Percentiles rank a stretch among this genome's conserved stretches.
phyloP scores from a whole-genome alignment of 2,888 invertebrate genomes.

The Hypolimnas misippus region DNA sequence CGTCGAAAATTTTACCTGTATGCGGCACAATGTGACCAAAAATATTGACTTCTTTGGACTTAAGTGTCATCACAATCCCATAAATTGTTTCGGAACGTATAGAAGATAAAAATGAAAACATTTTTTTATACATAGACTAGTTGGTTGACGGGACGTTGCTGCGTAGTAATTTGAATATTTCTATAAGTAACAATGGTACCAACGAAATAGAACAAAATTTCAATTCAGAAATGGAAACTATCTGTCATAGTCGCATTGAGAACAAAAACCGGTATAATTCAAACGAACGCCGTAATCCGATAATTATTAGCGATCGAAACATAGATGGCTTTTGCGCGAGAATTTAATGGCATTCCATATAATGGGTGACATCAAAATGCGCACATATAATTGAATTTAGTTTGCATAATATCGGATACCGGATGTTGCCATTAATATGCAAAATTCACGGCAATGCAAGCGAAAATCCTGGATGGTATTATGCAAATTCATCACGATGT shows the following conservation, averaged over 20 bases:
- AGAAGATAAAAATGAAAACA: no score
- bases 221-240: no score
- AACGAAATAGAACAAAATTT: no score
- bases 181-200: no score
- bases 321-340: constrained; percentile 17
- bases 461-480: constrained; percentile 44
- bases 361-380: constrained; percentile 48
- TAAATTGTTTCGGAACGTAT: no score
- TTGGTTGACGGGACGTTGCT: no score
- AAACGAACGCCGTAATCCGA: background rate
- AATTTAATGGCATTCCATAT: constrained; percentile 30
- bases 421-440: constrained; percentile 49
- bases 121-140: no score
- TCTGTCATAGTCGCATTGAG: background rate
- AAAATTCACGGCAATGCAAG: constrained; percentile 46
- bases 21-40: no score
- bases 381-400: constrained; percentile 52
- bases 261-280: constrained; percentile 4
- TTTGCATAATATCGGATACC: constrained; percentile 55
- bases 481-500: constrained; percentile 30
- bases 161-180: no score
- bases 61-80: no score
- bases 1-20: no score
- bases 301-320: constrained; percentile 7
- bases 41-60: no score